Base-by-base conservation (phyloP, 2,113 vertebrate genomes). In the Aramus guarauna region DNA sequence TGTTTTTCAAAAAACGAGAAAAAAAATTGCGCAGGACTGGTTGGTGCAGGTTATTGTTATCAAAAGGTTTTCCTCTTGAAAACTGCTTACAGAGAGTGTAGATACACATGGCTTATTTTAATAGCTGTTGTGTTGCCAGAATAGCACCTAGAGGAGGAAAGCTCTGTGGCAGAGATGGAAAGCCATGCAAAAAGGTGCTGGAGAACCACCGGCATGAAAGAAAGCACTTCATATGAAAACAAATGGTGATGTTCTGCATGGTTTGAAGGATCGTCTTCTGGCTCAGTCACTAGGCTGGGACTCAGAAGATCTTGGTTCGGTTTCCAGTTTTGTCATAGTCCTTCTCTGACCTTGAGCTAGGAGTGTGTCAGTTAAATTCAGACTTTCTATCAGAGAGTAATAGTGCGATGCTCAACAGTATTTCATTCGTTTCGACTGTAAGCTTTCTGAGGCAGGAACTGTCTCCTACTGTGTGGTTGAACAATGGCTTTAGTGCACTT, bases 191-290 rank as follows among this genome's bases (percentile, higher is more conserved):
- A 82, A 85, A 90, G 50, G 30, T 73, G 41, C 71, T 74, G 67
- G 66, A 93, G 74, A 94, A 62, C 52, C 67, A 79, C 30, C 2
- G 7, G 36, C 71, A 55, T 8, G 77, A 91, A 94, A 78, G 62
- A 91, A 23, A 82, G 53, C 36, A 50, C 13, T 62, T 74, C 5
- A 12, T 58, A 76, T 85, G 82, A 85, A 88, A 96, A 93, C 78
- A 96, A 96, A 96, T 93, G 71, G 37, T 58, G 52, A 29, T 22
- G 93, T 63, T 90, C n/a, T 74, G 78, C 88, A 90, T 73, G 78
- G 68, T 34, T 83, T 88, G 92, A 80, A 88, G 55, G 63, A 88
- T 43, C 0, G 0, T 56, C 71, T 85, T 85, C 50, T 63, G 59
- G 50, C 50, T 90, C 50, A 83, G 58, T n/a, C 37, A 62, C 36